Evolutionary conservation across 2,888 invertebrate genomes (phyloP).

Genomic region (Microchrysa polita): DNA sequence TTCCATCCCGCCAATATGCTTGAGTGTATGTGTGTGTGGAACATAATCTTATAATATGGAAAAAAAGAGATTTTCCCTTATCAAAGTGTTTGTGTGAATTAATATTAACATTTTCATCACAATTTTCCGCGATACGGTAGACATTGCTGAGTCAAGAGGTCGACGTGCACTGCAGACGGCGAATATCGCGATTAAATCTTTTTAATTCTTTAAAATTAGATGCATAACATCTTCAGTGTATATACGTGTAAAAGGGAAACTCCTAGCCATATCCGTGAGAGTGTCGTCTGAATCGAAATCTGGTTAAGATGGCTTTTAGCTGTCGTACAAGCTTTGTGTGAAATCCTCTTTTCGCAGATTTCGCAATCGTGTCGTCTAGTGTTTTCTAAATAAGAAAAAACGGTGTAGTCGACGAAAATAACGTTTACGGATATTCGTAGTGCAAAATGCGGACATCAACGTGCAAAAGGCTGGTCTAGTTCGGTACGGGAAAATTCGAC

Average conservation of each 20-base stretch:
- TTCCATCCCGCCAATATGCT: neutral
- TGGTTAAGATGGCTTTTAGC: no score
- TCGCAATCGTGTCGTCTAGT: neutral
- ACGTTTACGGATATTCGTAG: neutral
- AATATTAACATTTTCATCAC: conserved; percentile 47
- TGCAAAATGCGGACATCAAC: no score
- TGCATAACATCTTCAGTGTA: conserved; percentile 6
- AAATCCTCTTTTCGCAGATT: neutral
- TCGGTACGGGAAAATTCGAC: no score
- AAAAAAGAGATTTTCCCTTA: conserved; percentile 25
- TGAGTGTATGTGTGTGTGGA: conserved; percentile 8
- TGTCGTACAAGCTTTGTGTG: no score
- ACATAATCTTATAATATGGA: neutral
- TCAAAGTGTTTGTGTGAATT: conserved; percentile 45
- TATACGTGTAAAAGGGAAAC: conserved; percentile 4
- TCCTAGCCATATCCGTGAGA: neutral
- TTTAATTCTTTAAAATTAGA: no score
- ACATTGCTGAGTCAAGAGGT: conserved; percentile 46
- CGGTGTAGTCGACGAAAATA: neutral
- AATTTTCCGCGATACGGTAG: conserved; percentile 49
- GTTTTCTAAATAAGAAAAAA: no score
- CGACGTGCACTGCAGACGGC: conserved; percentile 10
- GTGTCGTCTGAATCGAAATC: no score
- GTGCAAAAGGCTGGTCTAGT: no score
- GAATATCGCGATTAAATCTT: conserved; percentile 31